Evolutionary conservation across 2,113 vertebrate genomes (phyloP).

Genomic region (Anguilla rostrata): DNA sequence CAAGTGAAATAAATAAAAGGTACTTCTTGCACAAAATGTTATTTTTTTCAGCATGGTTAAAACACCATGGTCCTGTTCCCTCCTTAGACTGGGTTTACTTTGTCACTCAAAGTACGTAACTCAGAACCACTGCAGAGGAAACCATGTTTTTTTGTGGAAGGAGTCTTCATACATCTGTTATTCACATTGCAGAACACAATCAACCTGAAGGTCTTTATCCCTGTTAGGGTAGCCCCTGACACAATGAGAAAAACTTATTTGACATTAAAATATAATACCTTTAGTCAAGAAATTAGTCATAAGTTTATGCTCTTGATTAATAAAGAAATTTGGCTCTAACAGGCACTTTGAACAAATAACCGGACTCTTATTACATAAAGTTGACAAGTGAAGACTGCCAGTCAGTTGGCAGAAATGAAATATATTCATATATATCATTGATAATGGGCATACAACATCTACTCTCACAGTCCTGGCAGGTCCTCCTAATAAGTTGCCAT

Average conservation of each 20-base stretch:
- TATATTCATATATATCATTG: background rate
- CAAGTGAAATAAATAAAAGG: slow-evolving; percentile 44
- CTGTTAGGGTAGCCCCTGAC: background rate
- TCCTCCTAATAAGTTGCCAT: background rate
- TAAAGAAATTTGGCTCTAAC: background rate
- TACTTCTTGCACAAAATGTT: slow-evolving; percentile 34
- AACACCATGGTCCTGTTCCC: slow-evolving; percentile 48
- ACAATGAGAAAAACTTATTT: background rate
- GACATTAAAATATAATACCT: background rate
- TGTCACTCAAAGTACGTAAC: slow-evolving; percentile 36
- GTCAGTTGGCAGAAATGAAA: background rate
- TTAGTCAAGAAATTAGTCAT: background rate
- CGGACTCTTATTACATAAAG: background rate
- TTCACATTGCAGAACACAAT: slow-evolving; percentile 1
- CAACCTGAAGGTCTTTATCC: background rate
- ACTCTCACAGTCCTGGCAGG: background rate
- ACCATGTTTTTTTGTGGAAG: slow-evolving; percentile 1
- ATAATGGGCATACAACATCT: background rate
- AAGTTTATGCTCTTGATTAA: background rate
- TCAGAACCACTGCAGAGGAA: slow-evolving; percentile 34
- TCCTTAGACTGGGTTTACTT: slow-evolving; percentile 20
- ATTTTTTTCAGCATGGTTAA: slow-evolving; percentile 28
- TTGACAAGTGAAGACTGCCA: background rate
- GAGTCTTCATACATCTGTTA: background rate
- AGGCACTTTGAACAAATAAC: background rate